phyloP scores from a whole-genome alignment of 2,888 invertebrate genomes.

The Lingula anatina region DNA sequence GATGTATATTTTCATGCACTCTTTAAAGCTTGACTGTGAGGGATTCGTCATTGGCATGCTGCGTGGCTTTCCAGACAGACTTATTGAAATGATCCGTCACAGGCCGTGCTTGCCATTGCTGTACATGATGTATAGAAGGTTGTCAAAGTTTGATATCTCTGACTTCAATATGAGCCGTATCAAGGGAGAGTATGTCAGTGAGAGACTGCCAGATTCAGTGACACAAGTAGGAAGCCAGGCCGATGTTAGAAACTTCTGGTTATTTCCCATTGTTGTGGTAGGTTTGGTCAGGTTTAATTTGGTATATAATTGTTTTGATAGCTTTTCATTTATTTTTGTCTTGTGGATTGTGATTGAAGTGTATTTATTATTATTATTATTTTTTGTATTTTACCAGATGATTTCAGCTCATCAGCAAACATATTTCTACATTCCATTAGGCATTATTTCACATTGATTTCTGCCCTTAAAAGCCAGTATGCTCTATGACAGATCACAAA shows the following conservation, averaged over 20 bases:
- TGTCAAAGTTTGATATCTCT: conserved; percentile 21
- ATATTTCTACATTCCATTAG: no score
- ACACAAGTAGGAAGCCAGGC: conserved; percentile 38
- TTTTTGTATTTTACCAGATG: no score
- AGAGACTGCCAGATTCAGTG: conserved; percentile 32
- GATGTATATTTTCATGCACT: conserved; percentile 20
- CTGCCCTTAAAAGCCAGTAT: no score
- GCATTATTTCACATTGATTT: no score
- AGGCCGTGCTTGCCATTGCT: conserved; percentile 44
- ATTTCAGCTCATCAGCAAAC: no score
- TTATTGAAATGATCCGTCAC: conserved; percentile 35
- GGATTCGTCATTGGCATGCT: conserved; percentile 33
- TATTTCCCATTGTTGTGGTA: conserved; percentile 50
- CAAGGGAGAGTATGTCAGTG: conserved; percentile 44
- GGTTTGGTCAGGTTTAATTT: no score
- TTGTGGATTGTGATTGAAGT: no score
- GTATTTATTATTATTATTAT: no score
- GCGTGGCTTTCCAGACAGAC: conserved; percentile 44
- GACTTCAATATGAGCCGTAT: conserved; percentile 26
- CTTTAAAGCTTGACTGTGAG: conserved; percentile 34
- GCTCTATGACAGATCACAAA: no score
- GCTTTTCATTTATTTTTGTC: no score
- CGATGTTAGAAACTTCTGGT: conserved; percentile 47
- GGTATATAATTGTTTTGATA: no score
- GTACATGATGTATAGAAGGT: conserved; percentile 30